Evolutionary conservation across 2,888 invertebrate species (phyloP), one percentile per base, ranked within the genome.

Genomic region (Ophion costatus): DNA sequence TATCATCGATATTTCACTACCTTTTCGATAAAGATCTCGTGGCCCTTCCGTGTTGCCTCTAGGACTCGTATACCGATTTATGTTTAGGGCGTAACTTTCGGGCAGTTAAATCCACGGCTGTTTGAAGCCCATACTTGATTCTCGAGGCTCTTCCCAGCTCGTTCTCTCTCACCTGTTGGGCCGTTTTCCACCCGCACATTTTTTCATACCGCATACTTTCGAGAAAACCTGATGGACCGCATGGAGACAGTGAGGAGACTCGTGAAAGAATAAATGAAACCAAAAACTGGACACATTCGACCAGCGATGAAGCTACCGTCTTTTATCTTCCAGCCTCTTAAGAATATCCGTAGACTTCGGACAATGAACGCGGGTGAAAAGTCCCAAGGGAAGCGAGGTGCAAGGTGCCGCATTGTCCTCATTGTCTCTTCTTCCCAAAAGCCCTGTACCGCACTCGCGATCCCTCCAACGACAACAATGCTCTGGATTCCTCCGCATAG

Each of bases 1-100:
- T 85, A 87, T 88, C 88, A 77, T 67, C 78, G 83, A 88, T 87
- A 87, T 89, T 88, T 88, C 85, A 84, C 85, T 86, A 85, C 85
- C 84, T 79, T 80, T 67, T 24, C 74, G 88, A 88, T 86, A 88
- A 85, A 70, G 80, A 88, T 88, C 86, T 77, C 33, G 51, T 59
- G 7, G 10, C 64, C 20, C 9, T 66, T 17, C 20, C 51, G 17
- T 17, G 66, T 11, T 33, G 51, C 45, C 70, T 71, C 56, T 33
- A 33, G 56, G 14, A 63, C 42, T 57, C 22, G n/a, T 42, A 63
- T 20, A 59, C 22, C 69, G 82, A 69, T 79, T 70, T 69, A 80
- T 80, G 83, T 83, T 70, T 59, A 22, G 83, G 80, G 76, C 82
- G 77, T 78, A 74, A 80, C 80, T 56, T 33, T 45, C 61, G 59